A percentile compares a stretch with the other conserved stretches of the same genome.
phyloP scores from a whole-genome alignment of 2,113 vertebrate genomes.

The Phrynosoma platyrhinos region DNA sequence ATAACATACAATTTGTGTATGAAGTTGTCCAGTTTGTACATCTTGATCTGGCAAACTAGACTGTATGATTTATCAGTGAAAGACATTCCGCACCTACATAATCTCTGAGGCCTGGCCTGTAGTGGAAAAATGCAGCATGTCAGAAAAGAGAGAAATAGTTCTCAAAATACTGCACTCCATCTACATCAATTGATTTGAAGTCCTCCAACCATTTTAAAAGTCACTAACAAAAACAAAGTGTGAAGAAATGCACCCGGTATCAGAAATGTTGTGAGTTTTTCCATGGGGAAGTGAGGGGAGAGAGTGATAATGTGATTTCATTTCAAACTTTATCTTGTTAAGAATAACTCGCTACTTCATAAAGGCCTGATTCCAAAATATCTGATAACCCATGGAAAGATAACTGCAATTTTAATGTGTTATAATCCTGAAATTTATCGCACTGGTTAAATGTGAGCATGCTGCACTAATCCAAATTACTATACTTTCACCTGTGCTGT shows the following conservation, averaged over 20 bases:
- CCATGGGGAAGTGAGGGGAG: too few species aligned
- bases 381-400: background rate
- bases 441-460: background rate
- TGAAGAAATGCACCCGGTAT: background rate
- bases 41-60: constrained; percentile 23
- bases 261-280: background rate
- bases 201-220: background rate
- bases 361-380: background rate
- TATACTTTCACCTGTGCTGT: too few species aligned
- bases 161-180: constrained; percentile 2
- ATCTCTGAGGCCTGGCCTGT: constrained; percentile 8
- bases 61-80: constrained; percentile 15
- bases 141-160: constrained; percentile 7
- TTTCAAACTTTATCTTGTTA: background rate
- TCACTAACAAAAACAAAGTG: background rate
- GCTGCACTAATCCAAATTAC: background rate
- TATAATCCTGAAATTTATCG: background rate
- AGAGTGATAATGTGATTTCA: background rate
- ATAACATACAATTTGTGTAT: constrained; percentile 17
- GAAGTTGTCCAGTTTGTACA: constrained; percentile 1
- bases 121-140: constrained; percentile 19
- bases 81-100: constrained; percentile 7
- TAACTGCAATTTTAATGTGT: background rate
- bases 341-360: background rate
- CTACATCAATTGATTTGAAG: background rate